These are phyloP conservation scores for Rugalucina vietnamica DNA, from an alignment of 2,888 invertebrate species.

Conservation along the genomic window DNA sequence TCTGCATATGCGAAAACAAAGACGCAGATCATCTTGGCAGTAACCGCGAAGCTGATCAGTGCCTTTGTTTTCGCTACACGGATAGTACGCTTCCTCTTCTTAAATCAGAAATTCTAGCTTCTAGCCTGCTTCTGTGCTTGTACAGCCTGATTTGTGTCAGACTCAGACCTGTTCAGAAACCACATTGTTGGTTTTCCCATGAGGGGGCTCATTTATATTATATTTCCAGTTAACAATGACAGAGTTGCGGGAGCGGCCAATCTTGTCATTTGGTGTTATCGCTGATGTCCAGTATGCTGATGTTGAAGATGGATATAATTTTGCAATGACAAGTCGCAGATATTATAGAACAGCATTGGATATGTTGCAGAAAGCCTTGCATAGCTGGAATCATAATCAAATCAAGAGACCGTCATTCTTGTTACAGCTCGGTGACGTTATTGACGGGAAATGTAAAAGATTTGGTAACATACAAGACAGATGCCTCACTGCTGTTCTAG, in stretches of 20 bases:
- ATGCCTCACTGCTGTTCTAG: conserved; percentile 75
- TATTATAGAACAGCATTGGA: conserved; percentile 82
- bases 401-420: conserved; percentile 74
- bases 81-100: too few relatives aligned
- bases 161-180: too few relatives aligned
- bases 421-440: conserved; percentile 83
- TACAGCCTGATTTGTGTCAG: too few relatives aligned
- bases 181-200: too few relatives aligned
- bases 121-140: too few relatives aligned
- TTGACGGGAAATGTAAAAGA: conserved; percentile 81
- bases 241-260: background rate
- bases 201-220: too few relatives aligned
- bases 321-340: conserved; percentile 74
- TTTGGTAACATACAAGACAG: conserved; percentile 58
- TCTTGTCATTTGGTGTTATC: conserved; percentile 81
- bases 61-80: too few relatives aligned
- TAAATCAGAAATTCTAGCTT: too few relatives aligned
- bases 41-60: too few relatives aligned
- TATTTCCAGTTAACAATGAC: background rate
- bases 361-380: conserved; percentile 78
- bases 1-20: too few relatives aligned
- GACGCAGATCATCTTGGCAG: too few relatives aligned
- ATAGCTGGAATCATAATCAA: conserved; percentile 73
- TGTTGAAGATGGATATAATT: conserved; percentile 80
- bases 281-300: conserved; percentile 84